These are phyloP conservation scores for Proterorhinus semilunaris DNA, from an alignment of 2,113 vertebrate genomes.

Conservation along the genomic window DNA sequence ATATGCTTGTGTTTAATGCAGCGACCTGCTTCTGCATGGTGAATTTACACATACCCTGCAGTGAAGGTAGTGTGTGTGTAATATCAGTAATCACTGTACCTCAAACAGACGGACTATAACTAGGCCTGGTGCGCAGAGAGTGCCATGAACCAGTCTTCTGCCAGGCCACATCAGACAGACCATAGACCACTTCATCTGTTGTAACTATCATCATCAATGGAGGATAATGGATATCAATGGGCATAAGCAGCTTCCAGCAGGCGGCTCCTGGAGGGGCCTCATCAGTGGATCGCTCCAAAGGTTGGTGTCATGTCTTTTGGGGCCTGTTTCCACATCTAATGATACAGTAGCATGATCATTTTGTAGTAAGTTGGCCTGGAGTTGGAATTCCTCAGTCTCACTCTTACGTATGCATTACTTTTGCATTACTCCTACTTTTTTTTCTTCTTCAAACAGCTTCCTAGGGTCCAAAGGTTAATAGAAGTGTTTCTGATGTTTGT, in stretches of 20 bases:
- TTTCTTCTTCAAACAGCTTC: not conserved
- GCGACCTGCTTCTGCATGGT: slow-evolving; percentile 80
- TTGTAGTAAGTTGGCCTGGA: too few relatives aligned
- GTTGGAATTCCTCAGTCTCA: too few relatives aligned
- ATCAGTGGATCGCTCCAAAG: slow-evolving; percentile 23
- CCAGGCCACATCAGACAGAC: slow-evolving; percentile 63
- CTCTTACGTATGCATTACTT: too few relatives aligned
- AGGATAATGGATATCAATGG: slow-evolving; percentile 51
- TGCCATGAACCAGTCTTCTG: slow-evolving; percentile 57
- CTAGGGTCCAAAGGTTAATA: not conserved
- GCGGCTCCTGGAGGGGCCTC: slow-evolving; percentile 35
- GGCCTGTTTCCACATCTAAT: not conserved
- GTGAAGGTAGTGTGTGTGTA: slow-evolving; percentile 70
- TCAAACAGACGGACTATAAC: slow-evolving; percentile 78
- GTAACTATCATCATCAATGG: slow-evolving; percentile 56
- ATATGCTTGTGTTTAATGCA: slow-evolving; percentile 81
- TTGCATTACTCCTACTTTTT: not conserved
- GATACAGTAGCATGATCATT: not conserved
- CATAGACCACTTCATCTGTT: slow-evolving; percentile 50
- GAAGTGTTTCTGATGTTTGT: slow-evolving; percentile 14
- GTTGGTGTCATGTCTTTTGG: slow-evolving; percentile 6
- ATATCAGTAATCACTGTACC: slow-evolving; percentile 81
- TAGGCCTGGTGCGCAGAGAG: slow-evolving; percentile 69
- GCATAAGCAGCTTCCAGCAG: slow-evolving; percentile 28
- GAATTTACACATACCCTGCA: slow-evolving; percentile 75